Percentiles rank a stretch among this genome's conserved stretches.
Evolutionary conservation across 2,797 vertebrate species (phyloP).

Genomic region (Esox lucius): DNA sequence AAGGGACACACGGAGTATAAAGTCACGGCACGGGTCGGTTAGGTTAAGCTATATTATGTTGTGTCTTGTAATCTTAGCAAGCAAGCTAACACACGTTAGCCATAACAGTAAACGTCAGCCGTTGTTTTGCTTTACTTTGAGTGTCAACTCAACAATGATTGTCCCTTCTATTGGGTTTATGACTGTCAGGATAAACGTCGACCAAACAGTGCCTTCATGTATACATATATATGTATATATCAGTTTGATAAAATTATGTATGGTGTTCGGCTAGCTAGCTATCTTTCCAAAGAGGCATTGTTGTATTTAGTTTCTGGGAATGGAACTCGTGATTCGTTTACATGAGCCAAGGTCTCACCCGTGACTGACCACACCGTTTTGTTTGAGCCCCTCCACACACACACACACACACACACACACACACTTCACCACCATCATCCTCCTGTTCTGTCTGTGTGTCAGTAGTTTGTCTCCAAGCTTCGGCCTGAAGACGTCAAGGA

Average conservation of each 20-base stretch:
- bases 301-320: not conserved
- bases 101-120: not conserved
- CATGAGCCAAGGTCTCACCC: conserved; percentile 16
- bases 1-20: conserved; percentile 92
- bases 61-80: not conserved
- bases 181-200: too few relatives aligned
- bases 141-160: too few relatives aligned
- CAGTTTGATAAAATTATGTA: too few relatives aligned
- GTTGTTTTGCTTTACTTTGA: too few relatives aligned
- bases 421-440: not conserved
- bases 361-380: conserved; percentile 38
- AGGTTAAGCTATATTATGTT: not conserved
- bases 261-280: too few relatives aligned
- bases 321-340: conserved; percentile 8
- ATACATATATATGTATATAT: too few relatives aligned
- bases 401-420: not conserved
- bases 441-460: not conserved
- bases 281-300: not conserved
- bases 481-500: conserved; percentile 87
- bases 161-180: too few relatives aligned
- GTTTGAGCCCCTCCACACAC: not conserved
- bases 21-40: conserved; percentile 85
- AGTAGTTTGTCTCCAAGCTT: conserved; percentile 86
- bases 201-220: too few relatives aligned
- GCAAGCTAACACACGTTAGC: not conserved